Percentiles rank a stretch among this genome's conserved stretches.
These are phyloP conservation scores for Limnephilus auricula DNA, from an alignment of 2,888 invertebrate genomes.

Conservation along the genomic window DNA sequence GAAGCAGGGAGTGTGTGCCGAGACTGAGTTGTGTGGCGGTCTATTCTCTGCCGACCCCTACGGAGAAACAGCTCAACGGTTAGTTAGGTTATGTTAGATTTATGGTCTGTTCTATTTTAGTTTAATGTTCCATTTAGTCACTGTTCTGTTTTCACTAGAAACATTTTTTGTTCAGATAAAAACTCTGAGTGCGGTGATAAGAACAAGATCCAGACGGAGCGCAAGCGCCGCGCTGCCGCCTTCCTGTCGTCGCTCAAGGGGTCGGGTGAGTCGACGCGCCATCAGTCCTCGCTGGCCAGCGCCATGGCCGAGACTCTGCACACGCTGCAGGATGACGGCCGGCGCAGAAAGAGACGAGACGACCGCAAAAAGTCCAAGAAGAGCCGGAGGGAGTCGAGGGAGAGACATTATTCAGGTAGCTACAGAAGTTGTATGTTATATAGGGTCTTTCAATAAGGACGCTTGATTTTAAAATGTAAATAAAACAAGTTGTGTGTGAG, in stretches of 20 bases:
- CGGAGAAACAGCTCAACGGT: no score
- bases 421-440: background rate
- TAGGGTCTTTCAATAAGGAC: no score
- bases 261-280: conserved; percentile 67
- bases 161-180: conserved; percentile 31
- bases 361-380: conserved; percentile 55
- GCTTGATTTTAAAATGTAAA: no score
- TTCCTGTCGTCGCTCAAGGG: conserved; percentile 81
- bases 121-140: background rate
- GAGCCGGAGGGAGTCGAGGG: conserved; percentile 50
- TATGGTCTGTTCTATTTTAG: no score
- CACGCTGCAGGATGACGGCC: conserved; percentile 54
- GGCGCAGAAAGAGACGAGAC: conserved; percentile 40
- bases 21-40: no score
- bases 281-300: conserved; percentile 73
- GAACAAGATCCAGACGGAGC: conserved; percentile 82
- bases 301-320: conserved; percentile 71
- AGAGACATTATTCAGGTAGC: conserved; percentile 57
- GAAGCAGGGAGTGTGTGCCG: no score
- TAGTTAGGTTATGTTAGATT: no score
- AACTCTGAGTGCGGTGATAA: conserved; percentile 68
- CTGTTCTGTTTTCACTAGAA: background rate
- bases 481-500: no score
- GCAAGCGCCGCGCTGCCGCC: conserved; percentile 89
- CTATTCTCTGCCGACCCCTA: no score